A percentile compares a stretch with the other conserved stretches of the same genome.
Evolutionary conservation across 2,888 invertebrate genomes (phyloP).

Genomic region (Coremacera marginata): DNA sequence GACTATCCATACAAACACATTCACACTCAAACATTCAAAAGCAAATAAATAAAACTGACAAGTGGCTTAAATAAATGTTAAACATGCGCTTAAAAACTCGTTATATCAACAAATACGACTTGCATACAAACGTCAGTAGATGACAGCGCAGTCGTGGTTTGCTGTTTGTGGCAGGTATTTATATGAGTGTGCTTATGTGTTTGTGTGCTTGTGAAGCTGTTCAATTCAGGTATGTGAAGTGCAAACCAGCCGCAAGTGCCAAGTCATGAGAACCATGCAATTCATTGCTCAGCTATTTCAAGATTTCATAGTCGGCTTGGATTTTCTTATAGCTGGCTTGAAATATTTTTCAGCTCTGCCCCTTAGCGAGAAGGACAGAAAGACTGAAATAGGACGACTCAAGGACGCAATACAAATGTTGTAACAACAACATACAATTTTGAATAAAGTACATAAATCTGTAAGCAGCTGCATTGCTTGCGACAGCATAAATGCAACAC

Average conservation of each 20-base stretch:
- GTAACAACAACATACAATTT: too few species aligned
- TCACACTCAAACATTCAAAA: background rate
- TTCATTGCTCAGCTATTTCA: slow-evolving; percentile 62
- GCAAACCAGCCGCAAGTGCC: too few species aligned
- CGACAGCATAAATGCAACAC: too few species aligned
- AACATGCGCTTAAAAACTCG: slow-evolving; percentile 6
- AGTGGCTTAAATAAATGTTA: slow-evolving; percentile 34
- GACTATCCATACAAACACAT: background rate
- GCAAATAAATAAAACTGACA: slow-evolving; percentile 35
- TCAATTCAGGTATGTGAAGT: too few species aligned
- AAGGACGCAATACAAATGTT: too few species aligned
- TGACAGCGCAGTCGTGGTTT: slow-evolving; percentile 33
- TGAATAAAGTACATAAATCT: too few species aligned
- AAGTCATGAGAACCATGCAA: slow-evolving; percentile 54
- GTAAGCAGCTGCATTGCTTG: too few species aligned
- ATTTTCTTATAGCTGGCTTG: background rate
- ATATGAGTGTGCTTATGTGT: too few species aligned
- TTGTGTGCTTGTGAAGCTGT: too few species aligned
- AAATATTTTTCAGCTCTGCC: too few species aligned
- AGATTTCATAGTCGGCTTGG: slow-evolving; percentile 50
- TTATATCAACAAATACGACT: slow-evolving; percentile 33
- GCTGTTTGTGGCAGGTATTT: slow-evolving; percentile 40
- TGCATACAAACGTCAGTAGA: slow-evolving; percentile 38
- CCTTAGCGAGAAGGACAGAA: too few species aligned
- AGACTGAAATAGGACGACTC: too few species aligned